Base-by-base conservation (phyloP, 2,888 invertebrate genomes). In the Mellilla xanthometata region DNA sequence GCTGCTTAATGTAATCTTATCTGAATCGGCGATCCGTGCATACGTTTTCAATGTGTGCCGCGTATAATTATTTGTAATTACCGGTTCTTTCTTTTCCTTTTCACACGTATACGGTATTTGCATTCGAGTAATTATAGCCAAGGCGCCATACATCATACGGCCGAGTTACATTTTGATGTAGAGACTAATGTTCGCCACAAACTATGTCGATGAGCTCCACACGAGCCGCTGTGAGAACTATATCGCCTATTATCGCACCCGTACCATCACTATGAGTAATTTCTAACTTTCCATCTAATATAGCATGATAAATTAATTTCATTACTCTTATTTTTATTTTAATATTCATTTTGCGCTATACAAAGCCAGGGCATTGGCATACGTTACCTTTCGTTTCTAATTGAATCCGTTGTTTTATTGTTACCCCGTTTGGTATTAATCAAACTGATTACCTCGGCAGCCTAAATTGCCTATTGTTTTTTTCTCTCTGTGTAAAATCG, bases 301-400 rank as follows among this genome's bases (percentile, higher is more conserved):
- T 81, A 76, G 88, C 89, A 88, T 89, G 89, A 88, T 88, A 65
- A 85, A 87, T 86, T 82, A 81, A 83, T 84, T 71, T 86, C 85
- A 84, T 86, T 87, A 84, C 70, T 83, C 76, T 82, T 78, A 68
- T 72, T 76, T 76, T 81, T 78, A 77, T 76, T 72, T 79, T 79
- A 78, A 77, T 81, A 79, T 86, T 87, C 85, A 83, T 85, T 87
- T 90, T 80, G 84, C 83, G 84, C 86, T 81, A 87, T 86, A 85
- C 81, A 89, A 91, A 94, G 95, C 95, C 96, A 96, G 96, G 96
- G 95, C 96, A 96, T 95, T 96, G 96, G 95, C 95, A 95, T 92
- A 90, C 85, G 85, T 81, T 87, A 86, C 84, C 78, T 83, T 86
- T 80, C 82, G 76, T 77, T 82, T 85, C 79, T 81, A 87, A 88